Percentiles rank a stretch among this genome's conserved stretches.
These are phyloP conservation scores for Myotis brandtii DNA, from an alignment of 2,113 vertebrate genomes.

Conservation along the genomic window DNA sequence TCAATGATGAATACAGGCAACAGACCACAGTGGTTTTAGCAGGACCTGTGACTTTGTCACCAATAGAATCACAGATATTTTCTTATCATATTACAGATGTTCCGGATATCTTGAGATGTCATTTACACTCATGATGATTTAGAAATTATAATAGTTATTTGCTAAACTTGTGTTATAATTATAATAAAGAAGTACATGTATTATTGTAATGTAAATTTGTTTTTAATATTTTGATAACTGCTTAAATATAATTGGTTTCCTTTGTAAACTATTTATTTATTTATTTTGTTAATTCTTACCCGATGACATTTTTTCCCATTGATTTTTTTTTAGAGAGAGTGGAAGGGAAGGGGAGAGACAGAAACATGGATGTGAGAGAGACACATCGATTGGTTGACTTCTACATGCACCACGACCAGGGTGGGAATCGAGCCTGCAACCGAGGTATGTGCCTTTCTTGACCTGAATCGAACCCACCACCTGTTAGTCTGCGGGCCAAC, in stretches of 20 bases:
- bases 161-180: neutral
- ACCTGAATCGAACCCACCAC: neutral
- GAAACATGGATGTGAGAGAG: neutral
- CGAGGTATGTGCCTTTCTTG: neutral
- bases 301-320: neutral
- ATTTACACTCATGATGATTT: neutral
- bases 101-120: neutral
- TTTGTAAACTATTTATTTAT: neutral
- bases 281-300: neutral
- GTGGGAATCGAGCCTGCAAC: neutral
- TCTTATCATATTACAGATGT: neutral
- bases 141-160: neutral
- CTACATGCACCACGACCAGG: neutral
- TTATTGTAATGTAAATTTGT: neutral
- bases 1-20: neutral
- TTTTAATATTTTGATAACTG: slow-evolving; percentile 41
- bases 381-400: neutral
- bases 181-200: neutral
- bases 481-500: neutral
- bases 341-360: neutral
- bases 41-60: neutral
- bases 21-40: neutral
- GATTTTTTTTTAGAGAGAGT: neutral
- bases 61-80: neutral
- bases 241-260: neutral